Evolutionary conservation across 2,888 invertebrate genomes (phyloP).

Genomic region (Catocala nupta): DNA sequence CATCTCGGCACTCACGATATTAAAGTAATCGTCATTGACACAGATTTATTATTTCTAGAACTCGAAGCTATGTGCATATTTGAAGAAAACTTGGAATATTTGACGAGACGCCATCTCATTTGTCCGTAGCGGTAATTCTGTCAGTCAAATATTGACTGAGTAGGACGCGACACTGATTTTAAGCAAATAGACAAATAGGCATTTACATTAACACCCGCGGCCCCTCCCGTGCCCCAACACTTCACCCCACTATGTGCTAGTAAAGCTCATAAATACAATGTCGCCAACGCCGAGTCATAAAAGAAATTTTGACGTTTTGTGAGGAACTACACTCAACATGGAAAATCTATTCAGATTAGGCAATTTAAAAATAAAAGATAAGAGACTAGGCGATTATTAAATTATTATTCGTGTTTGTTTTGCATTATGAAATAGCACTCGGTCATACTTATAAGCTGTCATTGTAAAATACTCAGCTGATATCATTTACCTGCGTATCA

Average conservation of each 20-base stretch:
- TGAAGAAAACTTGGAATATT: constrained; percentile 69
- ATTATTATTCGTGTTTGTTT: neutral
- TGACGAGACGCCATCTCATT: constrained; percentile 75
- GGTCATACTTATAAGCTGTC: neutral
- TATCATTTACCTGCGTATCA: constrained; percentile 1
- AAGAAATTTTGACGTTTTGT: constrained; percentile 45
- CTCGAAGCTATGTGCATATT: constrained; percentile 53
- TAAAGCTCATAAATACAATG: constrained; percentile 53
- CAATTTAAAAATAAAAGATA: neutral
- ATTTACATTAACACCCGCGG: constrained; percentile 79
- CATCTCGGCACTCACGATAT: constrained; percentile 41
- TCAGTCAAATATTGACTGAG: constrained; percentile 83
- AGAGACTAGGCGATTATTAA: neutral
- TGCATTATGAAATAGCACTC: constrained; percentile 1
- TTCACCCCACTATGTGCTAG: constrained; percentile 41
- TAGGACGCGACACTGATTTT: constrained; percentile 85
- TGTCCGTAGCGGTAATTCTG: constrained; percentile 84
- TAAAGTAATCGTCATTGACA: constrained; percentile 58
- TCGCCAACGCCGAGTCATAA: constrained; percentile 35
- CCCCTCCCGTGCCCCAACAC: constrained; percentile 43
- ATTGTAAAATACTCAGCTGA: neutral
- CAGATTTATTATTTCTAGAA: constrained; percentile 57
- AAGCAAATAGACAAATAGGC: constrained; percentile 83
- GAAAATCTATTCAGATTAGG: constrained; percentile 37
- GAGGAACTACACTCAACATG: constrained; percentile 52